phyloP scores from a whole-genome alignment of 2,797 vertebrate species.

The Pangasius sanitwongsei region DNA sequence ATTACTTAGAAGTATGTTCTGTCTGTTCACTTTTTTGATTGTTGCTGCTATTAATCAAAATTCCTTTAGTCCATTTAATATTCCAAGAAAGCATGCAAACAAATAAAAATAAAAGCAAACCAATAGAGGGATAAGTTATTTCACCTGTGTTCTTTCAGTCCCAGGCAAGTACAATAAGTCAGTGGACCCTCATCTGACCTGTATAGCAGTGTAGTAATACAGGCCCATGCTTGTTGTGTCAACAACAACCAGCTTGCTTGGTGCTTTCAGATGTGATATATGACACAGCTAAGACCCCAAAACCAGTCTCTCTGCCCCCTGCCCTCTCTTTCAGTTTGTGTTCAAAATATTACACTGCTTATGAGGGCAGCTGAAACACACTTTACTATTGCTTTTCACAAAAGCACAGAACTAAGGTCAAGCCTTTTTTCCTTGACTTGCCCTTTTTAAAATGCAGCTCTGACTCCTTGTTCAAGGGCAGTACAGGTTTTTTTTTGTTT shows the following conservation, averaged over 20 bases:
- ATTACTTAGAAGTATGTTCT: background rate
- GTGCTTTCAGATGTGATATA: conserved; percentile 62
- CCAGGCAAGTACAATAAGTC: conserved; percentile 21
- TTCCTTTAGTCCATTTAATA: background rate
- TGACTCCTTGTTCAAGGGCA: conserved; percentile 33
- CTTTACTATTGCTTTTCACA: conserved; percentile 35
- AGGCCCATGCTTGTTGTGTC: conserved; percentile 66
- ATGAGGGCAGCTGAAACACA: conserved; percentile 44
- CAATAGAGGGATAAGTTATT: background rate
- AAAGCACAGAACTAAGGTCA: conserved; percentile 40
- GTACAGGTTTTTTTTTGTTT: background rate
- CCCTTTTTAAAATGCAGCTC: conserved; percentile 23
- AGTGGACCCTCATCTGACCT: conserved; percentile 36
- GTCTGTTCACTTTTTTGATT: background rate
- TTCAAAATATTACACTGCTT: conserved; percentile 58
- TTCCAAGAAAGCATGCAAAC: background rate
- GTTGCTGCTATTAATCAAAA: background rate
- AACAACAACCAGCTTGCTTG: conserved; percentile 59
- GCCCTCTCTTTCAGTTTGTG: conserved; percentile 54
- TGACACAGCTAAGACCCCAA: conserved; percentile 54
- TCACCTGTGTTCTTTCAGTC: conserved; percentile 8
- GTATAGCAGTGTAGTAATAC: conserved; percentile 48
- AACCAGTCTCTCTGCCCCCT: conserved; percentile 51
- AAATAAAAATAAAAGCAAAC: background rate
- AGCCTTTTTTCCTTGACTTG: conserved; percentile 39